Evolutionary conservation across 2,113 vertebrate genomes (phyloP).

Genomic region (cattle (Bos taurus)): DNA sequence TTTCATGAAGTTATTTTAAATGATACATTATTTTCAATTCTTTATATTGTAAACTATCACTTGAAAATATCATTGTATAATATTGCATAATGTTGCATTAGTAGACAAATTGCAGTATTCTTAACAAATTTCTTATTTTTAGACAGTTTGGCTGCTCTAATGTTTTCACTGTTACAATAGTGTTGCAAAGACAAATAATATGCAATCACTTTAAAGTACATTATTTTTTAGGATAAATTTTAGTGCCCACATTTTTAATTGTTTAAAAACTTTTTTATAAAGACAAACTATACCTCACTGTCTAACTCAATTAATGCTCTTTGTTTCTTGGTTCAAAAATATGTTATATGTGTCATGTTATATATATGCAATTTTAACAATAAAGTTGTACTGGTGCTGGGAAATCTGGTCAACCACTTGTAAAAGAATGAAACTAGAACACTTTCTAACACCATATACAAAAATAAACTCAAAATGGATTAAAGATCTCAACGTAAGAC

Average conservation of each 20-base stretch:
- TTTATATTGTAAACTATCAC: neutral
- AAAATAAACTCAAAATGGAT: too few species aligned
- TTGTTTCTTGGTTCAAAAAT: neutral
- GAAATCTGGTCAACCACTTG: too few species aligned
- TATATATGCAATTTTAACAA: neutral
- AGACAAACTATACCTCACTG: neutral
- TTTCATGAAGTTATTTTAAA: neutral
- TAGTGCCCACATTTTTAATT: neutral
- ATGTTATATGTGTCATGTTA: neutral
- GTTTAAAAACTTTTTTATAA: neutral
- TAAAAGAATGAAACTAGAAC: too few species aligned
- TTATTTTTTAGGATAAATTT: neutral
- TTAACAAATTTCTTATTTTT: neutral
- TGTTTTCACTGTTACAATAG: neutral
- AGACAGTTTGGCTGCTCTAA: neutral
- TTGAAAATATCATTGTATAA: neutral
- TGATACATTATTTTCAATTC: neutral
- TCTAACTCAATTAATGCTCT: neutral
- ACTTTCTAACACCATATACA: too few species aligned
- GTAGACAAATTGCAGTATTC: neutral
- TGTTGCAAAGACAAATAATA: neutral
- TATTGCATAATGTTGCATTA: neutral
- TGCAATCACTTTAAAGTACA: neutral
- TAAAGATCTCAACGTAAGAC: too few species aligned
- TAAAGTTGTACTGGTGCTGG: neutral